These are phyloP conservation scores for Escarpia spicata DNA, from an alignment of 2,888 invertebrate species.

Conservation along the genomic window DNA sequence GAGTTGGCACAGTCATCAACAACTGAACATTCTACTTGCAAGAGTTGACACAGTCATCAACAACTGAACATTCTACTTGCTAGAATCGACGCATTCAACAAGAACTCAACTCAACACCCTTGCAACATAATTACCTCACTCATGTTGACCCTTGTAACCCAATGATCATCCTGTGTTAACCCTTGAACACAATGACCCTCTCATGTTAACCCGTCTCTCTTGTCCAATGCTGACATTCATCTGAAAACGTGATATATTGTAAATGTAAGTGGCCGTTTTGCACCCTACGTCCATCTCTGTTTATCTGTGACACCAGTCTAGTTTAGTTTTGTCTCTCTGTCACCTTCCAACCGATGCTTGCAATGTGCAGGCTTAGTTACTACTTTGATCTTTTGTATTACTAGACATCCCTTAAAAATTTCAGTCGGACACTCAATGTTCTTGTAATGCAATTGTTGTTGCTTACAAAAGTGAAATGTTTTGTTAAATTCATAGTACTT, in stretches of 20 bases:
- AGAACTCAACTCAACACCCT: not conserved
- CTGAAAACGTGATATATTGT: slow-evolving; percentile 13
- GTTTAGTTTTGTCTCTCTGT: not conserved
- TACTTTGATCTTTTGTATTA: not conserved
- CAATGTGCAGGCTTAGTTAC: not conserved
- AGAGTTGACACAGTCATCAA: not conserved
- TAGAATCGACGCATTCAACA: not conserved
- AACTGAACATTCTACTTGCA: not conserved
- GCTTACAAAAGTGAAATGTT: not conserved
- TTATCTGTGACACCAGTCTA: not conserved
- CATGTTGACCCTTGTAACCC: not conserved
- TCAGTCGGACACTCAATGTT: not conserved
- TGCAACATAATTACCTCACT: not conserved
- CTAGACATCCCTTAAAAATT: not conserved
- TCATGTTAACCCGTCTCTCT: not conserved
- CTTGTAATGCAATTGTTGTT: not conserved
- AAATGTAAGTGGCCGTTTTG: slow-evolving; percentile 16
- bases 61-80: not conserved
- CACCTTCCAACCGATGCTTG: not conserved
- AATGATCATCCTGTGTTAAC: not conserved
- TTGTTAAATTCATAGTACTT: not conserved
- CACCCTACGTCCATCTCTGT: not conserved
- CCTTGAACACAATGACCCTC: not conserved
- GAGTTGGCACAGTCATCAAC: not conserved
- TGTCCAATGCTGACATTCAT: not conserved